These are phyloP conservation scores for Petrophora chlorosata DNA, from an alignment of 2,888 invertebrate species.

Conservation along the genomic window DNA sequence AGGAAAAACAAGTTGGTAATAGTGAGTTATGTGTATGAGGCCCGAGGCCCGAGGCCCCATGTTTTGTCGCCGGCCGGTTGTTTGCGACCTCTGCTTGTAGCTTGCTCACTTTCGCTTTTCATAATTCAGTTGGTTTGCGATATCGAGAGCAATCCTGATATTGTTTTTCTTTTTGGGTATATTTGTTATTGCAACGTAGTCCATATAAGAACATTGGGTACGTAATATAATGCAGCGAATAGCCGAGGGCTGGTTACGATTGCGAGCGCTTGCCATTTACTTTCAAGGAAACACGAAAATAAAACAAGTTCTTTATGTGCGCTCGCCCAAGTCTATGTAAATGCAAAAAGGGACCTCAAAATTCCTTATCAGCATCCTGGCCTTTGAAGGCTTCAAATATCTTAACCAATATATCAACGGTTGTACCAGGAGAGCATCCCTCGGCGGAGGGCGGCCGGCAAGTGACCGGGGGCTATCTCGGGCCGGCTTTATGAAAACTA, in stretches of 20 bases:
- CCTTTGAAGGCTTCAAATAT: conserved; percentile 52
- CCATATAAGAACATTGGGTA: not conserved
- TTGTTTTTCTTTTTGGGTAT: conserved; percentile 22
- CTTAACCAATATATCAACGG: conserved; percentile 60
- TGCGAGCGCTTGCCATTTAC: too few species aligned
- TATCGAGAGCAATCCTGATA: conserved; percentile 22
- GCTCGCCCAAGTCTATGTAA: not conserved
- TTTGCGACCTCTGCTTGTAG: conserved; percentile 8
- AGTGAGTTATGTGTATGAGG: conserved; percentile 60
- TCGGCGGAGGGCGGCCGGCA: conserved; percentile 52
- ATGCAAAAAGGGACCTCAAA: conserved; percentile 14
- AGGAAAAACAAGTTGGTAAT: conserved; percentile 66
- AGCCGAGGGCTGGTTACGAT: too few species aligned
- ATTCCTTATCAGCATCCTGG: conserved; percentile 18
- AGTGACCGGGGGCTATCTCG: conserved; percentile 70
- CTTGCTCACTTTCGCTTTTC: conserved; percentile 23
- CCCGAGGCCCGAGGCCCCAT: conserved; percentile 17
- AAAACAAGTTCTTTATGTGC: not conserved
- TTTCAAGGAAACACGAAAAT: not conserved
- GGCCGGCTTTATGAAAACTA: conserved; percentile 80
- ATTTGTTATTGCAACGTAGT: conserved; percentile 16
- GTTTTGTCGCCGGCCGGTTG: conserved; percentile 27
- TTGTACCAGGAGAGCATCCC: conserved; percentile 59
- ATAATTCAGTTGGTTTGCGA: conserved; percentile 22
- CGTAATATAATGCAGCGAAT: not conserved